A percentile compares a stretch with the other conserved stretches of the same genome.
Conservation (phyloP, 2,797 vertebrate species). For the Vultur gryphus region DNA sequence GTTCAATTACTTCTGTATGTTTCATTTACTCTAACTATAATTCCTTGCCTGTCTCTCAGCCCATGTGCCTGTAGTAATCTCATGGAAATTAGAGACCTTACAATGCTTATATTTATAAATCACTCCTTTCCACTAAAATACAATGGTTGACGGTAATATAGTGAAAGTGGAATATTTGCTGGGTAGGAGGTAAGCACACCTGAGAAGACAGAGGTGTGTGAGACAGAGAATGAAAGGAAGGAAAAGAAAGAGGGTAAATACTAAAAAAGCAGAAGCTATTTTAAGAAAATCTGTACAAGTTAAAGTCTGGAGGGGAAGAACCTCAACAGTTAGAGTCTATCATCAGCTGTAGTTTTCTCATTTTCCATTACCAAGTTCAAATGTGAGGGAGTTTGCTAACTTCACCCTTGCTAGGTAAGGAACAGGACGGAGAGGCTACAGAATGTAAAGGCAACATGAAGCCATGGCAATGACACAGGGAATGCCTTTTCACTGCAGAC, state of each 20-base stretch:
- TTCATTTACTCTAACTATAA: conserved; percentile 28
- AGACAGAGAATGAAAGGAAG: background rate
- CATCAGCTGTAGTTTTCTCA: background rate
- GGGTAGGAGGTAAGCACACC: conserved; percentile 36
- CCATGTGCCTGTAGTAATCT: conserved; percentile 4
- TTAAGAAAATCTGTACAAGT: conserved; percentile 45
- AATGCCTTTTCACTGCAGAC: background rate
- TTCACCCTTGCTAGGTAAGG: background rate
- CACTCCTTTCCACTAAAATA: conserved; percentile 17
- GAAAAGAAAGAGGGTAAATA: background rate
- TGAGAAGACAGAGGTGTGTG: conserved; percentile 39
- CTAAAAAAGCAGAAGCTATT: conserved; percentile 22
- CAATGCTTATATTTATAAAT: conserved; percentile 57
- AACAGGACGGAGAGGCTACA: background rate
- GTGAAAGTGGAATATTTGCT: conserved; percentile 18
- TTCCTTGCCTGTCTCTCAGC: conserved; percentile 18
- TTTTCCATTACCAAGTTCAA: background rate
- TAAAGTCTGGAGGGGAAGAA: conserved; percentile 40
- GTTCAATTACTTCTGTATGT: conserved; percentile 52
- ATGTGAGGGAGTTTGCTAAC: background rate
- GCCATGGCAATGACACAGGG: background rate
- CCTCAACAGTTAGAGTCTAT: background rate
- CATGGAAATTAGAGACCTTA: background rate
- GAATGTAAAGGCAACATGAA: background rate
- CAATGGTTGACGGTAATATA: background rate